Percentiles rank a stretch among this genome's conserved stretches.
Conservation (phyloP, 2,888 invertebrate species). For the Meloe dianella region DNA sequence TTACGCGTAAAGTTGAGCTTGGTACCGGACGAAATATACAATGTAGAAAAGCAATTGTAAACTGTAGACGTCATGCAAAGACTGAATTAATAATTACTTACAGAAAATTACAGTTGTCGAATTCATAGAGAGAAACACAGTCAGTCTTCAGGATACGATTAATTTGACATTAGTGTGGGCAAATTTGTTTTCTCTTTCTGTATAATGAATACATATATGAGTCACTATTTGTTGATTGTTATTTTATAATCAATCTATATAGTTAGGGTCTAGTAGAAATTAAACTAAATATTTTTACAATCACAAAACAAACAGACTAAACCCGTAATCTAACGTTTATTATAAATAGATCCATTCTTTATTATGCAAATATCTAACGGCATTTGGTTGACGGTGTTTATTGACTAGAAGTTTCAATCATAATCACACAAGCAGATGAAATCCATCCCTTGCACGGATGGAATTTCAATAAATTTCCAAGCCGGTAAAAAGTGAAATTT, state of each 20-base stretch:
- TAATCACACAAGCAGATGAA: constrained; percentile 34
- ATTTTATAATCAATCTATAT: background rate
- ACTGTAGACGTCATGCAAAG: constrained; percentile 24
- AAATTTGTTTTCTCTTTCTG: too few species aligned
- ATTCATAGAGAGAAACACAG: background rate
- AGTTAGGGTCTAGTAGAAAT: background rate
- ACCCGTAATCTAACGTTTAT: background rate
- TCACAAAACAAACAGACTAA: background rate
- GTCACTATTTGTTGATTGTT: background rate
- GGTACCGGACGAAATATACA: constrained; percentile 30
- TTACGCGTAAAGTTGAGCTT: constrained; percentile 47
- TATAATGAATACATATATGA: too few species aligned
- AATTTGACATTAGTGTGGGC: background rate
- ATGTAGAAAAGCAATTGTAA: background rate
- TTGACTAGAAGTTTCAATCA: constrained; percentile 28
- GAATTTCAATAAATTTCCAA: too few species aligned
- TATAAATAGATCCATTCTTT: constrained; percentile 25
- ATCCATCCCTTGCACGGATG: constrained; percentile 7
- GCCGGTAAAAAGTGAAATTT: background rate
- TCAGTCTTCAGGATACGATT: background rate
- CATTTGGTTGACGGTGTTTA: constrained; percentile 28
- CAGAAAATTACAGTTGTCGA: constrained; percentile 24
- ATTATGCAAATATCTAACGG: constrained; percentile 27
- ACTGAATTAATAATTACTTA: constrained; percentile 30
- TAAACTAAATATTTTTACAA: constrained; percentile 4